These are phyloP conservation scores for Dasypolia templi DNA, from an alignment of 2,888 invertebrate species.

Conservation along the genomic window DNA sequence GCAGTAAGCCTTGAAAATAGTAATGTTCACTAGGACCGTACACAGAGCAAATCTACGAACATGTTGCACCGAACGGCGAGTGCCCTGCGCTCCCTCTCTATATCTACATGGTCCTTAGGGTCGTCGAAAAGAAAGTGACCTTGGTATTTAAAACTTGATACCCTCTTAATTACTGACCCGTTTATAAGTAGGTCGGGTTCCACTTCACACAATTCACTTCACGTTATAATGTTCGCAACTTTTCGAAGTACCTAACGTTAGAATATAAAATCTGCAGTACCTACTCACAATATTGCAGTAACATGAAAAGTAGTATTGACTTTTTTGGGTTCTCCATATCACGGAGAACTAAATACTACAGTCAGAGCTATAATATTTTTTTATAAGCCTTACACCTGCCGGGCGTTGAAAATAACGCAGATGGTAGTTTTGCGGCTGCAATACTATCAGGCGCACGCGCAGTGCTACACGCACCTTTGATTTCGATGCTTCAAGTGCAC, in stretches of 20 bases:
- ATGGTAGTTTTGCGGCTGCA: constrained; percentile 19
- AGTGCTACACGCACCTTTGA: not conserved
- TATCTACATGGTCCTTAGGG: no score
- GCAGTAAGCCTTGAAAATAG: no score
- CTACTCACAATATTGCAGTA: not conserved
- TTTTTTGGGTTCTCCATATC: not conserved
- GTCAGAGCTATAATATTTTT: not conserved
- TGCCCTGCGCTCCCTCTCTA: no score
- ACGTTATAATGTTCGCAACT: not conserved
- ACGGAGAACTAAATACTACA: not conserved
- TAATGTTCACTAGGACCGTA: no score
- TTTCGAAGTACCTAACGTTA: not conserved
- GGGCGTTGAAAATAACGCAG: not conserved
- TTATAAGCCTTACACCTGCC: not conserved
- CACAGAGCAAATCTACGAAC: no score
- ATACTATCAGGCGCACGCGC: constrained; percentile 24
- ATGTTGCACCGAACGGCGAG: no score
- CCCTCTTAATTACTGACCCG: no score
- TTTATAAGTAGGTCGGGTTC: no score
- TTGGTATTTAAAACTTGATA: no score
- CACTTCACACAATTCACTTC: no score
- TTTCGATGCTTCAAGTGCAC: constrained; percentile 3
- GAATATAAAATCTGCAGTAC: not conserved
- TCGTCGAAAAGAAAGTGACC: no score
- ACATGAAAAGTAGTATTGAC: not conserved